Conservation (phyloP, 1,140 invertebrate genomes). For the Drosophila pruinosa region DNA sequence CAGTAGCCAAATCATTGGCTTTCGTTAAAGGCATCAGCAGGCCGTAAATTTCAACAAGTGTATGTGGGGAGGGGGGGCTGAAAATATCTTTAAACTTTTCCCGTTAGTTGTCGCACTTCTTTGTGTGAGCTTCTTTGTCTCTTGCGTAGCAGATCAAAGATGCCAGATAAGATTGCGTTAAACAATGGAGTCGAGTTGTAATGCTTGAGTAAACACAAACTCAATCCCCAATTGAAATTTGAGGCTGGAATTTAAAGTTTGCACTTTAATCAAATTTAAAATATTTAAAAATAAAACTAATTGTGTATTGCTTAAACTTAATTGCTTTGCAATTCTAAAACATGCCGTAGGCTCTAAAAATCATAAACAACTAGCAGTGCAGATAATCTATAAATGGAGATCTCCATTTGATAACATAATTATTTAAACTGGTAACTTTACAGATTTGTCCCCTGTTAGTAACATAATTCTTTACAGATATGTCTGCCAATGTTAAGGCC, state of each 20-base stretch:
- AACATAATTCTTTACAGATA: too few species aligned
- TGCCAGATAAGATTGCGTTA: constrained; percentile 18
- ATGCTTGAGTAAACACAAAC: constrained; percentile 8
- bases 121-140: constrained; percentile 24
- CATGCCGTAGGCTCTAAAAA: background rate
- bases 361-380: too few species aligned
- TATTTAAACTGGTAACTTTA: too few species aligned
- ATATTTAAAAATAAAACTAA: constrained; percentile 6
- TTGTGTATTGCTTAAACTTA: too few species aligned
- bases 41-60: constrained; percentile 60
- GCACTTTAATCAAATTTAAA: constrained; percentile 40
- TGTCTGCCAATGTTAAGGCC: too few species aligned
- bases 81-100: constrained; percentile 30
- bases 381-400: too few species aligned
- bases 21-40: constrained; percentile 34
- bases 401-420: too few species aligned
- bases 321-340: constrained; percentile 50
- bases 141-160: constrained; percentile 23
- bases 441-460: too few species aligned
- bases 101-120: constrained; percentile 54
- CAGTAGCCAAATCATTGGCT: constrained; percentile 52
- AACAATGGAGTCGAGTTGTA: constrained; percentile 13
- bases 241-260: background rate
- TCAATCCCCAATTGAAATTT: background rate
- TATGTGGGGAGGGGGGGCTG: background rate